A percentile compares a stretch with the other conserved stretches of the same genome.
phyloP scores from a whole-genome alignment of 2,888 invertebrate species.

The Exocentrus adspersus region DNA sequence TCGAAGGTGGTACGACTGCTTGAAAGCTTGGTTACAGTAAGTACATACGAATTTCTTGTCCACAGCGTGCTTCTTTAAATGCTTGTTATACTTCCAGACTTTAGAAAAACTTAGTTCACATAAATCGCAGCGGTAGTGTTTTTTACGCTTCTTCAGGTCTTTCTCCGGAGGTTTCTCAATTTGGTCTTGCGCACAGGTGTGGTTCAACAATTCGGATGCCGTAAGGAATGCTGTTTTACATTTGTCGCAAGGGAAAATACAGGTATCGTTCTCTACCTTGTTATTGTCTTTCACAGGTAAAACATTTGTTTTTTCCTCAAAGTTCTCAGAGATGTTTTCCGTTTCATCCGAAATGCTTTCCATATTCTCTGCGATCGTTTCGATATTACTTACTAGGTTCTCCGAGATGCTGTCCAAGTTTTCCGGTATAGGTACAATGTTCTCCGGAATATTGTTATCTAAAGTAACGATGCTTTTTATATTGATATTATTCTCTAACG shows the following conservation, averaged over 20 bases:
- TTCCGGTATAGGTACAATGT: no score
- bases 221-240: not conserved
- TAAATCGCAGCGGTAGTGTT: constrained; percentile 42
- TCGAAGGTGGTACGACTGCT: constrained; percentile 52
- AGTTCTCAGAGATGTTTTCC: no score
- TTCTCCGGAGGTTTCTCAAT: not conserved
- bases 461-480: no score
- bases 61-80: constrained; percentile 46
- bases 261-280: not conserved
- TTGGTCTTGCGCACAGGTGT: constrained; percentile 3
- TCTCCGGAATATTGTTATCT: no score
- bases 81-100: constrained; percentile 49
- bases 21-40: constrained; percentile 51
- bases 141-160: constrained; percentile 4
- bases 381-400: no score
- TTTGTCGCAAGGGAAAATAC: constrained; percentile 2
- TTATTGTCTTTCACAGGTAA: not conserved
- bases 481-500: no score
- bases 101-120: constrained; percentile 49
- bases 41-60: constrained; percentile 41
- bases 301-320: not conserved
- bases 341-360: no score
- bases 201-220: constrained; percentile 1
- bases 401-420: no score
- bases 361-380: no score